phyloP scores from a whole-genome alignment of 2,888 invertebrate genomes.

The Lasioglossum morio region DNA sequence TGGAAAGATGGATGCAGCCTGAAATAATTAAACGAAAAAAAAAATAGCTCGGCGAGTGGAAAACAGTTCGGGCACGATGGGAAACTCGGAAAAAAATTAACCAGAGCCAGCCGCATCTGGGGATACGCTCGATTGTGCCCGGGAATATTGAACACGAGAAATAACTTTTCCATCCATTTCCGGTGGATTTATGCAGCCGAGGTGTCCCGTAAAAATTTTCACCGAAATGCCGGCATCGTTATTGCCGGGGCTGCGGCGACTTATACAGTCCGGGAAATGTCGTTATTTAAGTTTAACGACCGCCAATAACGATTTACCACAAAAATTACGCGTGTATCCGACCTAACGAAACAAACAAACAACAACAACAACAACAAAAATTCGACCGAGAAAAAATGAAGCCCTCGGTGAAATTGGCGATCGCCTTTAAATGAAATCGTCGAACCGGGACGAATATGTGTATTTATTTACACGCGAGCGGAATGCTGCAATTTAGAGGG shows the following conservation, averaged over 20 bases:
- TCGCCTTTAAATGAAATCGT: constrained; percentile 27
- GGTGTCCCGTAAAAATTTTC: constrained; percentile 62
- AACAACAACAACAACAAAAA: neutral
- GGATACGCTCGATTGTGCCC: constrained; percentile 34
- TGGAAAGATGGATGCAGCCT: neutral
- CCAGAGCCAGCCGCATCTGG: constrained; percentile 23
- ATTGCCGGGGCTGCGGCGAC: constrained; percentile 18
- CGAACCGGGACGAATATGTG: neutral
- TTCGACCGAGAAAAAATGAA: neutral
- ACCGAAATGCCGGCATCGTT: constrained; percentile 21
- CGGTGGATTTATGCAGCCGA: constrained; percentile 52
- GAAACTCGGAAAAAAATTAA: constrained; percentile 5
- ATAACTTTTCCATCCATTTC: constrained; percentile 60
- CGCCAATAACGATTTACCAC: constrained; percentile 40
- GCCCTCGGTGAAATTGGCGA: constrained; percentile 13
- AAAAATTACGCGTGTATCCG: constrained; percentile 27
- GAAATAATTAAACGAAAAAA: neutral
- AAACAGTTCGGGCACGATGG: neutral
- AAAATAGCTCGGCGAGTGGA: neutral
- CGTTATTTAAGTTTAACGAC: constrained; percentile 51
- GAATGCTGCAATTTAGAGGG: neutral
- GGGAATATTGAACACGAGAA: constrained; percentile 58
- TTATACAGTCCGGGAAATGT: constrained; percentile 18
- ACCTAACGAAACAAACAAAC: neutral
- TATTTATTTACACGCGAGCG: constrained; percentile 30